Percentiles rank a stretch among this genome's conserved stretches.
phyloP scores from a whole-genome alignment of 2,113 vertebrate genomes.

The Dromaius novaehollandiae region DNA sequence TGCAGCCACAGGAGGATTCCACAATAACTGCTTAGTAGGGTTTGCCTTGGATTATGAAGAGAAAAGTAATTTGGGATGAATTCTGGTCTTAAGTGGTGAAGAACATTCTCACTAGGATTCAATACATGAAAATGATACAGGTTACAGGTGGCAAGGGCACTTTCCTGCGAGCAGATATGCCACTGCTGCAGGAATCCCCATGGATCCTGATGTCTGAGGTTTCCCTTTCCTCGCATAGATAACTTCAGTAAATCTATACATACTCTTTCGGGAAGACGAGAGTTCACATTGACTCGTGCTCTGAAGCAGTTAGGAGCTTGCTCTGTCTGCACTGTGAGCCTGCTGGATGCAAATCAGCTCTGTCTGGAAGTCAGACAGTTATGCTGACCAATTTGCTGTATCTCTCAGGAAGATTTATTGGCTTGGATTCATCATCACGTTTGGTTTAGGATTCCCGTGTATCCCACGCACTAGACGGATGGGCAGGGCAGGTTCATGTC shows the following conservation, averaged over 20 bases:
- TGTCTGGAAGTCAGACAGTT: too few relatives aligned
- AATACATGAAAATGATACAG: not conserved
- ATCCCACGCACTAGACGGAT: too few relatives aligned
- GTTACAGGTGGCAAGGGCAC: not conserved
- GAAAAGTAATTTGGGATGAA: not conserved
- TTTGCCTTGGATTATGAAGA: not conserved
- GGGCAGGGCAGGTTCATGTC: too few relatives aligned
- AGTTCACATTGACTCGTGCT: not conserved
- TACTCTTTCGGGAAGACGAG: not conserved
- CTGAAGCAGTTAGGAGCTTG: not conserved
- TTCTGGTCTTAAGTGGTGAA: not conserved
- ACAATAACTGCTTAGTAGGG: not conserved
- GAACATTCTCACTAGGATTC: not conserved
- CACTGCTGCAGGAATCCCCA: not conserved
- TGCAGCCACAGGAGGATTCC: not conserved
- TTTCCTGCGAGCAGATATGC: not conserved
- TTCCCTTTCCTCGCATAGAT: not conserved
- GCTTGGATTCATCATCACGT: too few relatives aligned
- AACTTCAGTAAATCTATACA: not conserved
- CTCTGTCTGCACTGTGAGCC: not conserved
- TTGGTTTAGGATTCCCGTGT: too few relatives aligned
- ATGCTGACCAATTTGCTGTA: too few relatives aligned
- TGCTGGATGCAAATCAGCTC: not conserved
- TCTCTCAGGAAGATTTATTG: too few relatives aligned
- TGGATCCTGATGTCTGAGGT: not conserved